Percentiles rank a stretch among this genome's conserved stretches.
Evolutionary conservation across 1,140 invertebrate species (phyloP).

Genomic region (Sarcophaga peregrina): DNA sequence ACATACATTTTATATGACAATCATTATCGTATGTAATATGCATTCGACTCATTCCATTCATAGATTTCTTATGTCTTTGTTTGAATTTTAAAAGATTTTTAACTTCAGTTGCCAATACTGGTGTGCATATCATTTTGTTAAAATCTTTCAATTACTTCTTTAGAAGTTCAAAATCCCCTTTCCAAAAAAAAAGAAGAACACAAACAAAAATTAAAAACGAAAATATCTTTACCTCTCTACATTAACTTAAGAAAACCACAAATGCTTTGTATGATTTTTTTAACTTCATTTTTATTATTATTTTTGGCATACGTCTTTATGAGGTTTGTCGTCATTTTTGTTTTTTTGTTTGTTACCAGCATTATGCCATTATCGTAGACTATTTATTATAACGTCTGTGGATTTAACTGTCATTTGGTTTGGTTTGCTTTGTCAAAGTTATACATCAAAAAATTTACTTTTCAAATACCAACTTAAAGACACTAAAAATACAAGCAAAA

Average conservation of each 20-base stretch:
- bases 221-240: not conserved
- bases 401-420: conserved; percentile 12
- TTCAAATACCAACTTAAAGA: not conserved
- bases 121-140: conserved; percentile 31
- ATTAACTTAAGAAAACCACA: not conserved
- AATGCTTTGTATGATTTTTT: not conserved
- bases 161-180: not conserved
- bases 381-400: not conserved
- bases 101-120: not conserved
- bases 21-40: not conserved
- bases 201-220: not conserved
- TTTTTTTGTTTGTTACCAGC: not conserved
- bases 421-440: not conserved
- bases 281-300: not conserved
- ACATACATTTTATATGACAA: not conserved
- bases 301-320: conserved; percentile 22
- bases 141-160: conserved; percentile 32
- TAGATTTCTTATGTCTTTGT: not conserved
- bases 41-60: not conserved
- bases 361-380: not conserved
- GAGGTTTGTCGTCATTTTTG: not conserved
- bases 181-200: not conserved
- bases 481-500: not conserved
- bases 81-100: not conserved
- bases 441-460: not conserved